Conservation (phyloP, 2,888 invertebrate species). For the Pyrgus malvae region DNA sequence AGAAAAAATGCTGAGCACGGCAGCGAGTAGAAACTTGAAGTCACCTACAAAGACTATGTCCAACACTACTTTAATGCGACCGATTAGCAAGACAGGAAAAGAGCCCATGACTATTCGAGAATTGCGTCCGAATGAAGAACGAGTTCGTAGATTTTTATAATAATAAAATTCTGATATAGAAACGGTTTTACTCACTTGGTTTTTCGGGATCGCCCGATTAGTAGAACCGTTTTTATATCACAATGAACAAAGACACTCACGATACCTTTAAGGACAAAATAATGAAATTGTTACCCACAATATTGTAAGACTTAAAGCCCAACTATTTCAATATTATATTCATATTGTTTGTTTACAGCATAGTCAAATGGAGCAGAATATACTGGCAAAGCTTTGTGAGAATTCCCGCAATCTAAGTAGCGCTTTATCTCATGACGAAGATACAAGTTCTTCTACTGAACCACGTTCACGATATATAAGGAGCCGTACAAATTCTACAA, state of each 20-base stretch:
- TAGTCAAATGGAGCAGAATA: slow-evolving; percentile 57
- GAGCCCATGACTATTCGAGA: slow-evolving; percentile 36
- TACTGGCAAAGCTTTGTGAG: slow-evolving; percentile 62
- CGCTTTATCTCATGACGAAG: slow-evolving; percentile 66
- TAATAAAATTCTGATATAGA: not conserved
- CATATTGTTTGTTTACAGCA: slow-evolving; percentile 8
- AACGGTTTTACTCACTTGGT: not conserved
- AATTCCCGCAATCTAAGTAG: slow-evolving; percentile 66
- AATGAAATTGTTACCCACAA: no score
- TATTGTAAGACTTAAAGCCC: no score
- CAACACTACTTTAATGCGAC: slow-evolving; percentile 38
- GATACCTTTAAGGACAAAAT: no score
- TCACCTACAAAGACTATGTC: slow-evolving; percentile 58
- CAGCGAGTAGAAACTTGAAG: slow-evolving; percentile 53
- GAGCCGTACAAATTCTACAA: slow-evolving; percentile 56
- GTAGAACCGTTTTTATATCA: no score
- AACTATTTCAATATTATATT: not conserved
- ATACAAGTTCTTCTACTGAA: slow-evolving; percentile 62
- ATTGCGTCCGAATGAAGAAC: slow-evolving; percentile 49
- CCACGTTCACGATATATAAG: slow-evolving; percentile 58
- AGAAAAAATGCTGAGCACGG: slow-evolving; percentile 67
- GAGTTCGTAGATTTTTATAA: slow-evolving; percentile 18
- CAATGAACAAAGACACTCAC: no score
- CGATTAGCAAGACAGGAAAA: slow-evolving; percentile 45
- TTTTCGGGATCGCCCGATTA: no score